phyloP scores from a whole-genome alignment of 2,113 vertebrate species.

The Girardinichthys multiradiatus region DNA sequence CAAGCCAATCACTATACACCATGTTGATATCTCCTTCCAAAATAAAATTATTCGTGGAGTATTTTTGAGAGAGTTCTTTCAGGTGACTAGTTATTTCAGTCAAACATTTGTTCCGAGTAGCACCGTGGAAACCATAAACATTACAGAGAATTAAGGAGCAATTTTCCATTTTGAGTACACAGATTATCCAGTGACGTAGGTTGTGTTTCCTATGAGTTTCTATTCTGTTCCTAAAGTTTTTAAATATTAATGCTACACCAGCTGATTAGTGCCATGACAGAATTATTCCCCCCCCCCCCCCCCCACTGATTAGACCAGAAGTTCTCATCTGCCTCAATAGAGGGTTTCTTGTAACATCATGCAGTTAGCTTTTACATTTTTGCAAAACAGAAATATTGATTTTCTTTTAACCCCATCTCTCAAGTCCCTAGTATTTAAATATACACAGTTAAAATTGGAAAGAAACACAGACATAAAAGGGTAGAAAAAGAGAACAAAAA shows the following conservation, averaged over 20 bases:
- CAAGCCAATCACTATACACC: not conserved
- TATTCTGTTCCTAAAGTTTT: not conserved
- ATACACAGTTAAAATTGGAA: not conserved
- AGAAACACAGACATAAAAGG: not conserved
- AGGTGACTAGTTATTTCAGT: not conserved
- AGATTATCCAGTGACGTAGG: not conserved
- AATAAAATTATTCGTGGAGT: not conserved
- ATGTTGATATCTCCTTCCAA: not conserved
- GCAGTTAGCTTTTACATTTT: not conserved
- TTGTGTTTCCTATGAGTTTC: not conserved
- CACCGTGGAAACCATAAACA: not conserved
- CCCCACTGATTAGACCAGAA: constrained; percentile 3
- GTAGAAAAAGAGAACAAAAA: not conserved
- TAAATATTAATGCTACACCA: not conserved
- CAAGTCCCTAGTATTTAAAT: not conserved
- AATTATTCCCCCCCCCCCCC: not conserved
- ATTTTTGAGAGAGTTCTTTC: not conserved
- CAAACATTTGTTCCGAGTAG: not conserved
- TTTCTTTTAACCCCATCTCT: not conserved
- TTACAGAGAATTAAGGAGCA: not conserved
- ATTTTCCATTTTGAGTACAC: not conserved
- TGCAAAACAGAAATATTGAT: not conserved
- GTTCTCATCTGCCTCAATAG: not conserved
- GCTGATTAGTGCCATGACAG: not conserved
- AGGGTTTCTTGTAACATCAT: not conserved